Conservation (phyloP, 2,888 invertebrate species). For the Lepidochrysops patricia region DNA sequence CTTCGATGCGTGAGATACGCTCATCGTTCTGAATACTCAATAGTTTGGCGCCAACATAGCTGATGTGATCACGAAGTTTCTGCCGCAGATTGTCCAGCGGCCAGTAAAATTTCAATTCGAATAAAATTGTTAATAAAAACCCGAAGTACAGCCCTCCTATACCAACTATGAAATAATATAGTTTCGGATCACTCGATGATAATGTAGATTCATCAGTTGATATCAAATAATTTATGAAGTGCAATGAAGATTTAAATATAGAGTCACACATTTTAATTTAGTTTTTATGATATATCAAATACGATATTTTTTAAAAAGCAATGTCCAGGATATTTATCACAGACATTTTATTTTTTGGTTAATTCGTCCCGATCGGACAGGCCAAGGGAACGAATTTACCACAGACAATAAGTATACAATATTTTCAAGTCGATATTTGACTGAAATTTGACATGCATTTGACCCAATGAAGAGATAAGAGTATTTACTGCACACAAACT, state of each 20-base stretch:
- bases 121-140: constrained; percentile 40
- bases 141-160: constrained; percentile 40
- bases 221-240: constrained; percentile 55
- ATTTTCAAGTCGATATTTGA: too few species aligned
- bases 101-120: constrained; percentile 52
- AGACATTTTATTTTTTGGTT: too few species aligned
- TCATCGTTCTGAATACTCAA: constrained; percentile 42
- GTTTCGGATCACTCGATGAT: constrained; percentile 38
- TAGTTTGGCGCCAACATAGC: constrained; percentile 44
- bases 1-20: constrained; percentile 41
- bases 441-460: too few species aligned
- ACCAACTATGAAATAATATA: constrained; percentile 45
- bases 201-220: constrained; percentile 48
- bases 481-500: too few species aligned
- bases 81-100: constrained; percentile 42
- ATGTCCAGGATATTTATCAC: background rate
- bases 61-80: constrained; percentile 44
- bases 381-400: too few species aligned
- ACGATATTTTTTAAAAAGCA: background rate
- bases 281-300: too few species aligned
- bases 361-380: too few species aligned
- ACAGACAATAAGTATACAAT: too few species aligned
- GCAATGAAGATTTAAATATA: constrained; percentile 31
- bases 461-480: too few species aligned
- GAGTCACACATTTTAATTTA: constrained; percentile 1